These are phyloP conservation scores for Choristoneura rosaceana DNA, from an alignment of 2,888 invertebrate genomes.

Conservation along the genomic window DNA sequence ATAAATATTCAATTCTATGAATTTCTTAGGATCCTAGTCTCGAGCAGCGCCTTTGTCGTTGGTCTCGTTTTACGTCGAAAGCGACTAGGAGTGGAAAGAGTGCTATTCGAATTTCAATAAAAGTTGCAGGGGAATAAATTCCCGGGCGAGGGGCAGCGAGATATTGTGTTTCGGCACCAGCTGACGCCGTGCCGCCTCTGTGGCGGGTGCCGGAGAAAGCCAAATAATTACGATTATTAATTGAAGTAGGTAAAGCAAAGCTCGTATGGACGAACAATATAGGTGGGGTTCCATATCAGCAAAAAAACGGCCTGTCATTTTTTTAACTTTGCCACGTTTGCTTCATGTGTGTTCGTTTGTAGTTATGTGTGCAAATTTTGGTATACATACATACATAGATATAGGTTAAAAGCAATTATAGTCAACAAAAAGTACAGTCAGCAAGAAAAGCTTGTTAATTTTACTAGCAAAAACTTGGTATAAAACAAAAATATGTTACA, in stretches of 20 bases:
- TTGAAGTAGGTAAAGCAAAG: slow-evolving; percentile 33
- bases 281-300: background rate
- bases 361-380: too few species aligned
- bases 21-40: slow-evolving; percentile 42
- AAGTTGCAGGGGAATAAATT: slow-evolving; percentile 75
- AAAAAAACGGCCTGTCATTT: background rate
- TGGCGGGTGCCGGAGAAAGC: slow-evolving; percentile 41
- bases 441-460: too few species aligned
- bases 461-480: too few species aligned
- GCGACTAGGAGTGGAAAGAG: slow-evolving; percentile 48
- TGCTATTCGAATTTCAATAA: slow-evolving; percentile 76
- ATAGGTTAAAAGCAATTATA: too few species aligned
- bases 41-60: slow-evolving; percentile 44
- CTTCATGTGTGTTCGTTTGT: too few species aligned
- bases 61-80: slow-evolving; percentile 52
- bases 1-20: slow-evolving; percentile 44
- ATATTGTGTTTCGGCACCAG: slow-evolving; percentile 64
- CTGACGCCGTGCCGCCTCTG: slow-evolving; percentile 55
- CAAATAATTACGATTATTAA: slow-evolving; percentile 48
- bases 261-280: slow-evolving; percentile 6
- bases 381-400: too few species aligned
- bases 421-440: too few species aligned
- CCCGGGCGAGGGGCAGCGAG: slow-evolving; percentile 54
- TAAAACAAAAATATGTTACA: slow-evolving; percentile 13
- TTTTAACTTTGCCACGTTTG: too few species aligned